phyloP scores from a whole-genome alignment of 2,113 vertebrate species.

The Lycaon pictus region DNA sequence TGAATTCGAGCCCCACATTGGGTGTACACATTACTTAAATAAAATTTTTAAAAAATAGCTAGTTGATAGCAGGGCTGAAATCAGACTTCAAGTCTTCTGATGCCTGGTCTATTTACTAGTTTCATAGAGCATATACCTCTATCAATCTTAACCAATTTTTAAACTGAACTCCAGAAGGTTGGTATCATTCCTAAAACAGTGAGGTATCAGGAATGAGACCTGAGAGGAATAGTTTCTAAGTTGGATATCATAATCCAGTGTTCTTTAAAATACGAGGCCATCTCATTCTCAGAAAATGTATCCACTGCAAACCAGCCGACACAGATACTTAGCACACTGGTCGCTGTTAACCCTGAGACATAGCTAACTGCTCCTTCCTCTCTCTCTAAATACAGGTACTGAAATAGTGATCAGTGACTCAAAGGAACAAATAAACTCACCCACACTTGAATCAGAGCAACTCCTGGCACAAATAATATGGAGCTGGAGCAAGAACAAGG shows the following conservation, averaged over 20 bases:
- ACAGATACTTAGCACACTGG: neutral
- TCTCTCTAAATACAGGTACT: neutral
- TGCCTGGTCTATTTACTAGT: neutral
- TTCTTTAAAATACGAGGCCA: neutral
- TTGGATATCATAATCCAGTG: neutral
- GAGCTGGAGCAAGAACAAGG: neutral
- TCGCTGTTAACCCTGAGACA: neutral
- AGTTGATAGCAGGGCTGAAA: neutral
- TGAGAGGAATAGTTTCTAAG: neutral
- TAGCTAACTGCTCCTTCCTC: neutral
- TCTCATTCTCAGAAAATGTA: conserved; percentile 10
- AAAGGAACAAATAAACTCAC: conserved; percentile 52
- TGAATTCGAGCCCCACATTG: neutral
- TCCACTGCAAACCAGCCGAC: neutral
- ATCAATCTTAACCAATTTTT: neutral
- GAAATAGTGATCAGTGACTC: conserved; percentile 16
- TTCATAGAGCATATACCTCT: neutral
- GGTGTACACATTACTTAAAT: neutral
- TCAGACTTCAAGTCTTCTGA: conserved; percentile 25
- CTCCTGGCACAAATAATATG: neutral
- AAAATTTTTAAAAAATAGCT: neutral
- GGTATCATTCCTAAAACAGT: neutral
- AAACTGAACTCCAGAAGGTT: conserved; percentile 6
- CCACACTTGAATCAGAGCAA: conserved; percentile 33
- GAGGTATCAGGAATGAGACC: conserved; percentile 26